Evolutionary conservation across 2,888 invertebrate genomes (phyloP).

Genomic region (Sphaerophoria taeniata): DNA sequence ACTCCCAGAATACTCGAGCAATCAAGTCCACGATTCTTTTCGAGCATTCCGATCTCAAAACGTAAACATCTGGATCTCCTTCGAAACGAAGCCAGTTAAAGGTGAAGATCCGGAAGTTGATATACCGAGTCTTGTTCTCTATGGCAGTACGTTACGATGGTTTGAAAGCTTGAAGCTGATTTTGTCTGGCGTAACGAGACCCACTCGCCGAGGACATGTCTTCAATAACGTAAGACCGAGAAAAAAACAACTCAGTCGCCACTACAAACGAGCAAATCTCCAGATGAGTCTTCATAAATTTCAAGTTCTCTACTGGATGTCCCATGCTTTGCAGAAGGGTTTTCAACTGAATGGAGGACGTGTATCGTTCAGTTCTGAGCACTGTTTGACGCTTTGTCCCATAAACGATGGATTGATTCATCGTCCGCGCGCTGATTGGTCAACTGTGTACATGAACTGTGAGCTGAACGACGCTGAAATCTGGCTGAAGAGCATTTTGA

Average conservation of each 20-base stretch:
- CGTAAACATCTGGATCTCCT: conserved; percentile 89
- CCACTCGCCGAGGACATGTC: conserved; percentile 94
- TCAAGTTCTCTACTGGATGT: conserved; percentile 96
- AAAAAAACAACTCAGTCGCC: conserved; percentile 96
- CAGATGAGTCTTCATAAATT: conserved; percentile 94
- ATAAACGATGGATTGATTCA: conserved; percentile 92
- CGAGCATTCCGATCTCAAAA: conserved; percentile 96
- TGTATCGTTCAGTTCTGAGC: conserved; percentile 92
- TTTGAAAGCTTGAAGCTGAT: conserved; percentile 97
- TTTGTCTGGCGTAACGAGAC: conserved; percentile 95
- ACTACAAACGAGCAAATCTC: conserved; percentile 93
- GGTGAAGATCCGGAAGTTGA: conserved; percentile 84
- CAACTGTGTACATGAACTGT: conserved; percentile 96
- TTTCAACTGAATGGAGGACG: conserved; percentile 93
- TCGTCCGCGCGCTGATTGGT: conserved; percentile 94
- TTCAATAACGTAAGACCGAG: conserved; percentile 93
- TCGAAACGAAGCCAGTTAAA: conserved; percentile 89
- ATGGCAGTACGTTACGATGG: conserved; percentile 97
- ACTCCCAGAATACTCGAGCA: conserved; percentile 97
- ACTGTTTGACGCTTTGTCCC: conserved; percentile 88
- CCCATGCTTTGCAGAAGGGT: conserved; percentile 96
- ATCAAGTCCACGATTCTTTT: conserved; percentile 97
- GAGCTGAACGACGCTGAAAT: conserved; percentile 96
- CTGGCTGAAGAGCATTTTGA: conserved; percentile 93
- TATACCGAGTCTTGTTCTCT: conserved; percentile 91